Base-by-base conservation (phyloP, 2,113 vertebrate species). In the Amblyornis subalaris region DNA sequence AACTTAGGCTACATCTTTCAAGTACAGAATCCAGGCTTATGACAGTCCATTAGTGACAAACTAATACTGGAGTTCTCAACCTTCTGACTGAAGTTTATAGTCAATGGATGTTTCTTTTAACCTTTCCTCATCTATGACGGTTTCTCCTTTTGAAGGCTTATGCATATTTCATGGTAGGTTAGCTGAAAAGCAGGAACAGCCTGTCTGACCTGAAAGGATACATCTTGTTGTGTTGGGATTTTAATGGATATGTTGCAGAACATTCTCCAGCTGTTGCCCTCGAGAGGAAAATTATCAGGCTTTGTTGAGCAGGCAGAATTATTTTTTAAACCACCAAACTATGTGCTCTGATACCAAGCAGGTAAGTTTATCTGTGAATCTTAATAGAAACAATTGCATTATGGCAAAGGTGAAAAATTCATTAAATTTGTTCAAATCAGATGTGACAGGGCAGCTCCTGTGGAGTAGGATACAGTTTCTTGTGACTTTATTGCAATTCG, bases 111-210 rank as follows among this genome's bases (percentile, higher is more conserved):
- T 69, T 79, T 85, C 71, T 79, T 65, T 35, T 50, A 94, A 36
- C 42, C 29, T 90, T 94, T 65, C 0, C 0, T 86, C 65, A 47
- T 71, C 38, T 58, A 0, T 0, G 0, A 36, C 0, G 0, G 16
- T 89, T 89, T 92, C 26, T 77, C 12, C 67, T 67, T 80, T 65
- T 70, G 83, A 85, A 70, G 61, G 35, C 65, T 89, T 29, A 45
- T 57, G 42, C 33, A 35, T 91, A 47, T 93, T 94, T 90, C 64
- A 25, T 62, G 71, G 50, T 33, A 61, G 54, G 44, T 79, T 88
- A 73, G 67, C 79, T 92, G 83, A 90, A 76, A 81, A 90, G 86
- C n/a, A 0, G 53, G 92, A 93, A 73, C 67, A 84, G 76, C 94
- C 45, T 77, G 69, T 89, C 55, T 92, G 67, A 92, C 90, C 73